phyloP scores from a whole-genome alignment of 2,113 vertebrate genomes.

The Sinocyclocheilus rhinocerous region DNA sequence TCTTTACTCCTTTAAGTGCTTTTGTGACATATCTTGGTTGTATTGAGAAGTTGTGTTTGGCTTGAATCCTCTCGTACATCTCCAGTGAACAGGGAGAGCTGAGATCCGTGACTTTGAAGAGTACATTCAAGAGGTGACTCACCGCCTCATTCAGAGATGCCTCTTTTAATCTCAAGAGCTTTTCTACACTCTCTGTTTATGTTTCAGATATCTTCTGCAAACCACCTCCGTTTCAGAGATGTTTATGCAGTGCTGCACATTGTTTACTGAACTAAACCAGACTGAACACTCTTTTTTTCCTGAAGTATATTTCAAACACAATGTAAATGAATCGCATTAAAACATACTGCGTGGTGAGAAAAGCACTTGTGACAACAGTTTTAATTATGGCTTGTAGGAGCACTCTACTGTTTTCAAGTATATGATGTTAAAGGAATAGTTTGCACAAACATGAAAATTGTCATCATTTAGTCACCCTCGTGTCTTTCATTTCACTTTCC shows the following conservation, averaged over 20 bases:
- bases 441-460: background rate
- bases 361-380: constrained; percentile 16
- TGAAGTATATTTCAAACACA: constrained; percentile 1
- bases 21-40: background rate
- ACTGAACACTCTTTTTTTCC: background rate
- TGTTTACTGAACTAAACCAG: background rate
- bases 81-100: background rate
- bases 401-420: constrained; percentile 5
- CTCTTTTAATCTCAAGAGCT: constrained; percentile 2
- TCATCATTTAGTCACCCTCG: background rate
- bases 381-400: constrained; percentile 1
- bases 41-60: background rate
- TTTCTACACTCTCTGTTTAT: constrained; percentile 6
- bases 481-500: background rate
- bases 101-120: constrained; percentile 9
- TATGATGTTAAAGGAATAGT: background rate
- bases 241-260: background rate
- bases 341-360: background rate
- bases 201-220: background rate
- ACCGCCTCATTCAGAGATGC: background rate
- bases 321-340: background rate
- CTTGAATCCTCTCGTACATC: background rate
- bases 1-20: background rate
- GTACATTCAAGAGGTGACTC: constrained; percentile 1
- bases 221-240: background rate